Evolutionary conservation across 2,797 vertebrate genomes (phyloP).

Genomic region (Enteromius viviparus): DNA sequence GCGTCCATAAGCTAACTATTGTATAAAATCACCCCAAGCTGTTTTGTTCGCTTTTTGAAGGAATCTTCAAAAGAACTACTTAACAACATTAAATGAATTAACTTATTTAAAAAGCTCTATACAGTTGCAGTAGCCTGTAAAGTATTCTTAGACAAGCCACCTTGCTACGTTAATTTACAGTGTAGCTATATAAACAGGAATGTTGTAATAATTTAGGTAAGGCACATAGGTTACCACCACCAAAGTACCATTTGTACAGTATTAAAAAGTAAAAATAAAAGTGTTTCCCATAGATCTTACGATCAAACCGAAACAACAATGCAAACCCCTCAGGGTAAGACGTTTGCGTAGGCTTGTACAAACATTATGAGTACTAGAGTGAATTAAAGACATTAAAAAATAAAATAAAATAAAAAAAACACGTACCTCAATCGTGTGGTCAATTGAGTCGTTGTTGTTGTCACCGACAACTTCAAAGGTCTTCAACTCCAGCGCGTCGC

Average conservation of each 20-base stretch:
- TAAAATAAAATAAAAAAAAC: too few species aligned
- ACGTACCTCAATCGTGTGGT: constrained; percentile 12
- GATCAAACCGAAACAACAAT: background rate
- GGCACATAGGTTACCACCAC: too few species aligned
- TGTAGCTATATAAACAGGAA: background rate
- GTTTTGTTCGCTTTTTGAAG: too few species aligned
- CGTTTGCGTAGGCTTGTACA: background rate
- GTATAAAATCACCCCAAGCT: too few species aligned
- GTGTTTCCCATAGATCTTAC: background rate
- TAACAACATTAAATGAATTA: background rate
- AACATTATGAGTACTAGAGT: background rate
- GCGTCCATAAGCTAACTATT: too few species aligned
- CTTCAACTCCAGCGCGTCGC: constrained; percentile 29
- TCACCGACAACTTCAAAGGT: background rate
- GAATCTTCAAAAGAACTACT: background rate
- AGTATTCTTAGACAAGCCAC: background rate
- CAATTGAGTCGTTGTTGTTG: constrained; percentile 35
- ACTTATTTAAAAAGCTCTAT: background rate
- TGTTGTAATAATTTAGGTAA: background rate
- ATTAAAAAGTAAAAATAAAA: background rate
- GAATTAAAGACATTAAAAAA: background rate
- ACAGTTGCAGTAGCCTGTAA: background rate
- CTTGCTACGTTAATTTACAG: background rate
- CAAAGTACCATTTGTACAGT: background rate
- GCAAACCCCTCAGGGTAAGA: background rate